Evolutionary conservation across 2,113 vertebrate species (phyloP).

Genomic region (Brachypteracias leptosomus): DNA sequence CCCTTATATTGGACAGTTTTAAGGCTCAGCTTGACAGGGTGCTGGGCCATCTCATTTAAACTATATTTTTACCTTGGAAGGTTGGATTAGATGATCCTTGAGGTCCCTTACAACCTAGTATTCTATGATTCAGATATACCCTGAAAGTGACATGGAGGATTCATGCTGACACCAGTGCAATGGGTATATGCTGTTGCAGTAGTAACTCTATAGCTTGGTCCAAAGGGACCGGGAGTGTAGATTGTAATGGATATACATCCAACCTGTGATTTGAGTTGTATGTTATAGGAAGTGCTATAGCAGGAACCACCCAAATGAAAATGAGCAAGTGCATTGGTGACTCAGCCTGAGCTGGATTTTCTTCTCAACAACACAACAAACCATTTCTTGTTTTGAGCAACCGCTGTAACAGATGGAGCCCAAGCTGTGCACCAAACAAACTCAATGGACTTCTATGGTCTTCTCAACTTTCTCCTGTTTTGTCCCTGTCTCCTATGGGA

Average conservation of each 20-base stretch:
- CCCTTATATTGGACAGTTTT: too few species aligned
- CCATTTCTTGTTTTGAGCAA: background rate
- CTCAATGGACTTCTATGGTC: background rate
- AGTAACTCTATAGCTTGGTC: background rate
- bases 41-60: too few species aligned
- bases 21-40: too few species aligned
- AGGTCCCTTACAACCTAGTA: too few species aligned
- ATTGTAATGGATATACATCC: background rate
- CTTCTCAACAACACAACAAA: background rate
- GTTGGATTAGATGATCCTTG: too few species aligned
- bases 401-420: background rate
- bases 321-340: background rate
- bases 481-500: background rate
- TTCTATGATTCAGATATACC: background rate
- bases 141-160: background rate
- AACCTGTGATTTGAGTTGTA: background rate
- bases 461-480: background rate
- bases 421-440: background rate
- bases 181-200: background rate
- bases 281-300: background rate
- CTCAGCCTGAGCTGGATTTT: background rate
- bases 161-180: background rate
- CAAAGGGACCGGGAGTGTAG: background rate
- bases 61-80: too few species aligned
- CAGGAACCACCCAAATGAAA: background rate